Base-by-base conservation (phyloP, 2,888 invertebrate species). In the Phytoseiulus persimilis region DNA sequence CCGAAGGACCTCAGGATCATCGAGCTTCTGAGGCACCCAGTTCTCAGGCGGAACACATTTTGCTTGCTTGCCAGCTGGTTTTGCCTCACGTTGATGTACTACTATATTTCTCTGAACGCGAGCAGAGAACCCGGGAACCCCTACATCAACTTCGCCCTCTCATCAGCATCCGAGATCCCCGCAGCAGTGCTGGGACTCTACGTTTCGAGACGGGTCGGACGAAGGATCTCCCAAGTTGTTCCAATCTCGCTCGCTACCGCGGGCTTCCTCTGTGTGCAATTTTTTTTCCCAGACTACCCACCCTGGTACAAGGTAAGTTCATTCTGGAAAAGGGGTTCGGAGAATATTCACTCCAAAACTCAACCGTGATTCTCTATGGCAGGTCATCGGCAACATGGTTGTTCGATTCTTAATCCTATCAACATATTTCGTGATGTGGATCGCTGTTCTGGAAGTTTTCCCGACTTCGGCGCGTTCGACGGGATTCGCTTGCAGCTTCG, bases 91-190 rank as follows among this genome's bases (percentile, higher is more conserved):
- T 32, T 87, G 28, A 87, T 31, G 11, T 32, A 33, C 18, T 87
- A 87, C 31, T 87, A 31, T 33, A 32, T 87, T 45, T 28, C 32
- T 33, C 6, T 87, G 39, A 87, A 87, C 39, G 87, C 33, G 28
- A 14, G 28, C 65, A 32, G n/a, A 87, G 28, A 31, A 1, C 87
- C 87, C 14, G 87, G 87, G n/a, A 87, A 31, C 31, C 33, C 87
- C 28, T 31, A 87, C n/a, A n/a, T 87, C 39, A 87, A 87, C 33
- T 87, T 39, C 33, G 87, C 87, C 6, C 11, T 87, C 3, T 65
- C 65, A 14, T 23, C 65, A 2, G 23, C 28, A 28, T 65, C 65
- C 14, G 65, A 65, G 28, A 23, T 65, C 65, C 65, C 65, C 65
- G 65, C 65, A 14, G 65, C 23, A 1, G 23, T 65, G 23, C 2